These are phyloP conservation scores for Lordiphosa clarofinis DNA, from an alignment of 1,140 invertebrate species.

Conservation along the genomic window DNA sequence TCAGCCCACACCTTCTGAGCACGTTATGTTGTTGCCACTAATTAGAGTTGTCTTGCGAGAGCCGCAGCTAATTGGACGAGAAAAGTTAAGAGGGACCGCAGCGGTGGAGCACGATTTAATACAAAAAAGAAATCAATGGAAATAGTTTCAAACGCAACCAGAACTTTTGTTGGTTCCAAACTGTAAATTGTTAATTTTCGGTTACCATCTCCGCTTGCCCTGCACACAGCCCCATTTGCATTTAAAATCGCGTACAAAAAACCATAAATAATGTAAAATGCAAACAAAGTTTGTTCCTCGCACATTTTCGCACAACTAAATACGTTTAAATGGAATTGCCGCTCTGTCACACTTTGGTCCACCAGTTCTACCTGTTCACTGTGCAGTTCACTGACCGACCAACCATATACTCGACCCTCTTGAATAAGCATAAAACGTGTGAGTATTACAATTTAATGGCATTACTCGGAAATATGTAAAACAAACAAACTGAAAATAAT, in stretches of 20 bases:
- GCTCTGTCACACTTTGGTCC: neutral
- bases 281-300: conserved; percentile 51
- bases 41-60: conserved; percentile 50
- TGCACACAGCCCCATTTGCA: neutral
- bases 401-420: neutral
- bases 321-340: conserved; percentile 16
- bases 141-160: too few species aligned
- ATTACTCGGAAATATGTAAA: conserved; percentile 62
- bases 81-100: conserved; percentile 10
- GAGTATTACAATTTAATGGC: conserved; percentile 60
- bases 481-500: conserved; percentile 38
- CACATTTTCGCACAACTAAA: conserved; percentile 46
- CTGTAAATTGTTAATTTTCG: too few species aligned
- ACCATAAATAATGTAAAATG: conserved; percentile 53
- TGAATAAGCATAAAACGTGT: conserved; percentile 27
- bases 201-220: too few species aligned
- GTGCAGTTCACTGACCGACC: conserved; percentile 8
- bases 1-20: conserved; percentile 49
- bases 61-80: conserved; percentile 20
- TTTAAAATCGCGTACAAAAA: conserved; percentile 18
- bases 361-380: neutral
- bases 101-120: too few species aligned
- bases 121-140: neutral
- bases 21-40: conserved; percentile 46
- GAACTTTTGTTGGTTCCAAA: too few species aligned